Conservation (phyloP, 2,888 invertebrate species). For the Teinopalpus imperialis region DNA sequence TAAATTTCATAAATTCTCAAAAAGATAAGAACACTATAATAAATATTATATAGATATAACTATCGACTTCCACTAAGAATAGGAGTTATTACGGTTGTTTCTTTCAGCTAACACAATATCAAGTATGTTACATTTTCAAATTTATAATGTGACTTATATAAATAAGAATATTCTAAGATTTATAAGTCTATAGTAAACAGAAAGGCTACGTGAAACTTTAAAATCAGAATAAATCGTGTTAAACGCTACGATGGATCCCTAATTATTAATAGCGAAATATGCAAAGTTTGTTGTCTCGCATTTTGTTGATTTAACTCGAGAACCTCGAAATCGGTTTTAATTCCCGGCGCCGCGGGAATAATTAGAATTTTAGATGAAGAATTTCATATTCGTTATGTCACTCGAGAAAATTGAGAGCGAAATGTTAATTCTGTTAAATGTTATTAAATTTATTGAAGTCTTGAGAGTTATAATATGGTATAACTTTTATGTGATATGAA, state of each 20-base stretch:
- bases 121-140: no score
- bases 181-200: no score
- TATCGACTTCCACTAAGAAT: no score
- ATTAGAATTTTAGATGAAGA: conserved; percentile 75
- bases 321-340: conserved; percentile 43
- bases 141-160: no score
- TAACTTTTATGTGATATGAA: conserved; percentile 8
- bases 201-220: conserved; percentile 33
- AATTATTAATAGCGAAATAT: conserved; percentile 72
- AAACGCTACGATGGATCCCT: conserved; percentile 47
- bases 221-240: conserved; percentile 59
- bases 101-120: no score
- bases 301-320: conserved; percentile 57
- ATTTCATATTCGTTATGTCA: conserved; percentile 57
- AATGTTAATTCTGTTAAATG: conserved; percentile 48
- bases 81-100: no score
- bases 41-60: no score
- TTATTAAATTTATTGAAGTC: conserved; percentile 26
- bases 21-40: no score
- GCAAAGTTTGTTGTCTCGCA: conserved; percentile 74
- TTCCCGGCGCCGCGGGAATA: conserved; percentile 45
- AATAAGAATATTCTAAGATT: no score
- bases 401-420: conserved; percentile 40
- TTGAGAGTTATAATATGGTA: conserved; percentile 8
- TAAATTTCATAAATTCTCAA: no score